phyloP scores from a whole-genome alignment of 2,113 vertebrate genomes.

The Rhombomys opimus region DNA sequence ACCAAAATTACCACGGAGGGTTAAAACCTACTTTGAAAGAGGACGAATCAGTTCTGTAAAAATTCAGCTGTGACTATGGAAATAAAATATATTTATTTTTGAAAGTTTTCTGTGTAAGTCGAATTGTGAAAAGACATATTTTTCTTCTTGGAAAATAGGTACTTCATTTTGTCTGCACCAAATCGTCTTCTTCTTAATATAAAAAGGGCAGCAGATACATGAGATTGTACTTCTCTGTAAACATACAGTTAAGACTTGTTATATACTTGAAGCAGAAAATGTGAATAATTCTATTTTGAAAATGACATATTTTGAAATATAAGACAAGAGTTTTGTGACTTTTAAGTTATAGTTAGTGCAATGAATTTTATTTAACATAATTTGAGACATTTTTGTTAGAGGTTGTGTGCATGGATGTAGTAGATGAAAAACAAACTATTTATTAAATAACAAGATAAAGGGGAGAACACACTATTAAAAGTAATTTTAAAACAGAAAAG shows the following conservation, averaged over 20 bases:
- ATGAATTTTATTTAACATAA: conserved; percentile 15
- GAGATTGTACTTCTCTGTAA: not conserved
- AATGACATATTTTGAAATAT: not conserved
- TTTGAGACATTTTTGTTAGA: conserved; percentile 22
- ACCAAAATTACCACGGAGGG: conserved; percentile 44
- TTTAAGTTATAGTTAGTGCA: not conserved
- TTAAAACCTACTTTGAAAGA: not conserved
- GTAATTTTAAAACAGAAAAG: conserved; percentile 12
- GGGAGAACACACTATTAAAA: conserved; percentile 2
- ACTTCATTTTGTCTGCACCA: not conserved
- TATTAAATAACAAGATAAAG: conserved; percentile 50
- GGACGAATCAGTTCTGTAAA: conserved; percentile 39
- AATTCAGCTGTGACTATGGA: not conserved
- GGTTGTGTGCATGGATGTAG: not conserved
- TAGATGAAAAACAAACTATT: not conserved
- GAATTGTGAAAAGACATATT: not conserved
- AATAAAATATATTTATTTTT: conserved; percentile 68
- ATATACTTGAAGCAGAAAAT: not conserved
- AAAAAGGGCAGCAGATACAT: not conserved
- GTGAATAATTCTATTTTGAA: not conserved
- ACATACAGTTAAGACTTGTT: not conserved
- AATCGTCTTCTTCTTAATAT: not conserved
- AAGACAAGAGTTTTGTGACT: not conserved
- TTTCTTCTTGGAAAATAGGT: not conserved
- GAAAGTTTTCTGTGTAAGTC: conserved; percentile 3